Evolutionary conservation across 2,113 vertebrate genomes (phyloP).

Genomic region (Pseudolaguvia tuberculata): DNA sequence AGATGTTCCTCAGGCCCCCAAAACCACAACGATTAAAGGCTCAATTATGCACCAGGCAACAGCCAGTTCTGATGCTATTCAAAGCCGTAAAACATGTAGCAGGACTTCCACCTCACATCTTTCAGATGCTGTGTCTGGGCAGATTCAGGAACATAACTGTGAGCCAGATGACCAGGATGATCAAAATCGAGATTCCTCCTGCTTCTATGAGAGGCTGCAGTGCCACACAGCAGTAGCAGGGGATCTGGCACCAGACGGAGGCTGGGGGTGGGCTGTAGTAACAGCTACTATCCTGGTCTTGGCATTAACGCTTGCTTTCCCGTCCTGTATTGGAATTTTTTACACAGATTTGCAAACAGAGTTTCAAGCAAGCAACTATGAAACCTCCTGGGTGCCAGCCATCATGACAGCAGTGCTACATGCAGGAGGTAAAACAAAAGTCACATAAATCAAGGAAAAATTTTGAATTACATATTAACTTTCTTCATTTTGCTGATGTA

Average conservation of each 20-base stretch:
- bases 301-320: slow-evolving; percentile 73
- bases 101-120: slow-evolving; percentile 20
- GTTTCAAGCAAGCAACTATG: slow-evolving; percentile 76
- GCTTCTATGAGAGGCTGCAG: background rate
- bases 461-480: background rate
- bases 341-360: slow-evolving; percentile 76
- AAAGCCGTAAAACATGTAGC: background rate
- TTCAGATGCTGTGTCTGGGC: background rate
- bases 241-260: slow-evolving; percentile 55
- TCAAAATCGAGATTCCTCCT: background rate
- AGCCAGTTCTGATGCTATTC: background rate
- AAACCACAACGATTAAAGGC: background rate
- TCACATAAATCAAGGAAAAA: background rate
- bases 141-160: background rate
- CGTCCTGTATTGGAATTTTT: slow-evolving; percentile 73
- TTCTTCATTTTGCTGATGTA: background rate
- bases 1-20: slow-evolving; percentile 20
- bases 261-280: slow-evolving; percentile 81
- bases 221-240: background rate
- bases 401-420: slow-evolving; percentile 75
- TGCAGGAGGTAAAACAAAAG: slow-evolving; percentile 65
- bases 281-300: slow-evolving; percentile 68
- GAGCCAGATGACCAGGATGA: slow-evolving; percentile 31
- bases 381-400: slow-evolving; percentile 80
- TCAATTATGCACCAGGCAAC: background rate